Evolutionary conservation across 2,797 vertebrate genomes (phyloP).

Genomic region (Varecia variegata): DNA sequence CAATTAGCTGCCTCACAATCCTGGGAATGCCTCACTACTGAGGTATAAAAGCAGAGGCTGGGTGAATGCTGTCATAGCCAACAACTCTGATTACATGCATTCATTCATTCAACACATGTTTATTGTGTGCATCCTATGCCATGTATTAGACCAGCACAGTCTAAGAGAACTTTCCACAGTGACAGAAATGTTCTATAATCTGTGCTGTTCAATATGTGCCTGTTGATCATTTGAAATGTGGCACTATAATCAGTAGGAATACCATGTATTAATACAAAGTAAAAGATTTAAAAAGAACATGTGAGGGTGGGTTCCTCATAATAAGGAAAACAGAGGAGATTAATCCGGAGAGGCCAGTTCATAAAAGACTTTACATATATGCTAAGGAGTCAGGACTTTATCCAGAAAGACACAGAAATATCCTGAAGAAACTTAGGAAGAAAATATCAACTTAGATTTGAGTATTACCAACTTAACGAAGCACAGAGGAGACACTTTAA

Average conservation of each 20-base stretch:
- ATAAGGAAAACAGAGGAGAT: neutral
- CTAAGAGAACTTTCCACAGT: neutral
- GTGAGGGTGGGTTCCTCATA: neutral
- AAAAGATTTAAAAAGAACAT: neutral
- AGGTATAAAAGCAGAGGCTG: neutral
- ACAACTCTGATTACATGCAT: neutral
- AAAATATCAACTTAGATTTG: neutral
- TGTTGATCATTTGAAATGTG: neutral
- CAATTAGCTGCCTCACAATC: neutral
- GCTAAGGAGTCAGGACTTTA: neutral
- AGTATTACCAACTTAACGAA: neutral
- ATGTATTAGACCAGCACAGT: neutral
- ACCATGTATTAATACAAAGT: neutral
- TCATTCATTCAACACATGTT: neutral
- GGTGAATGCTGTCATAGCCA: neutral
- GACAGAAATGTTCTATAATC: neutral
- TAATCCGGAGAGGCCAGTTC: neutral
- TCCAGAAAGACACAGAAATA: neutral
- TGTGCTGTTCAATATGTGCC: neutral
- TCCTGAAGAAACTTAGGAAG: neutral
- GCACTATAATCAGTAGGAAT: neutral
- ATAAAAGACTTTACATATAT: neutral
- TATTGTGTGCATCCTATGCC: neutral
- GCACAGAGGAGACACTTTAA: neutral
- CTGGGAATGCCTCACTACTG: neutral